Base-by-base conservation (phyloP, 2,888 invertebrate species). In the Campopleginae sp. region DNA sequence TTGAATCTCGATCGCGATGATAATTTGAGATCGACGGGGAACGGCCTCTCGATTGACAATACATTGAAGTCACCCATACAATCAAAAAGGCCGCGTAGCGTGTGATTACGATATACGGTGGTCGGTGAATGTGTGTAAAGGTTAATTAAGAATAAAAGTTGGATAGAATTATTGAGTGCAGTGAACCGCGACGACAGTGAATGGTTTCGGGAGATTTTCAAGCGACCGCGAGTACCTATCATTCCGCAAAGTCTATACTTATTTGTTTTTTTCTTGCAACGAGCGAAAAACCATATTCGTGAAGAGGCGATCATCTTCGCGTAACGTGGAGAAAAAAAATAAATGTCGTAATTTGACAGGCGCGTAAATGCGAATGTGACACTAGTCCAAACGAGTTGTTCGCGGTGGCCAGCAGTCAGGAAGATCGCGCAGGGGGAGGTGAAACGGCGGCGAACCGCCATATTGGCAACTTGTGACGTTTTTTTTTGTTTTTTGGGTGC, bases 401-500 rank as follows among this genome's bases (percentile, higher is more conserved):
- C 27, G 84, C 86, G 74, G 82, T 71, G 88, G 88, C 58, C 27
- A 58, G 6, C 58, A 58, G 27, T 10, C 58, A 14, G 27, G 14
- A 27, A 27, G 27, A 14, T 12, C 23, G 23, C 82, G 84, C 82
- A 86, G 84, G 38, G 87, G 87, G 87, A 86, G 88, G 87, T 88
- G 87, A 87, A 89, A 48, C n/a, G 17, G n/a, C 46, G 46, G 46
- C 46, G n/a, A 27, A 89, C 91, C 90, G 92, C 93, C 93, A 93
- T 93, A 93, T 93, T 93, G 92, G 91, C 92, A 92, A 92, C 92
- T 93, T 93, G 92, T 93, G 92, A 93, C 92, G 92, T 92, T 92
- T 90, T 81, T 90, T 82, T 58, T 58, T 12, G 80, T 84, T 82
- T 38, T 72, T 76, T 66, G 85, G 85, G 82, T 77, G 85, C 82